Evolutionary conservation across 1,140 invertebrate species (phyloP).

Genomic region (Euschistus heros): DNA sequence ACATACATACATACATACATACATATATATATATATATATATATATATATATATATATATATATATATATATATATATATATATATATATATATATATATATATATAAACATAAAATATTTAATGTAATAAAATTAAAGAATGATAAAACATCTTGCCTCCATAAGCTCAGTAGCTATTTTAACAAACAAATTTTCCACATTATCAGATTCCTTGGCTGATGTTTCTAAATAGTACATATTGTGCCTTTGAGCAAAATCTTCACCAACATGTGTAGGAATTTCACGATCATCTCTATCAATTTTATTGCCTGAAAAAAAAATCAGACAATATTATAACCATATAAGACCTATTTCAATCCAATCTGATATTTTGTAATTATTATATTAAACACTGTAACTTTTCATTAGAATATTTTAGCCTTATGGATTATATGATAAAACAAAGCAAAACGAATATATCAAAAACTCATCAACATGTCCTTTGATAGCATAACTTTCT

Average conservation of each 20-base stretch:
- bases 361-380: not conserved
- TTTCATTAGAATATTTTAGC: no score
- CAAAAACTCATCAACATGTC: no score
- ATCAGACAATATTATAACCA: not conserved
- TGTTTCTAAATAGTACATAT: slow-evolving; percentile 97
- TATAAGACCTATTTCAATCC: not conserved
- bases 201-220: slow-evolving; percentile 97
- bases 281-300: slow-evolving; percentile 87
- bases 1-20: not conserved
- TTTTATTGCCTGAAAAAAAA: slow-evolving; percentile 74
- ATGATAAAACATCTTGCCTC: slow-evolving; percentile 44
- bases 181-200: slow-evolving; percentile 91
- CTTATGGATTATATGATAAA: no score
- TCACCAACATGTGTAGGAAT: slow-evolving; percentile 90
- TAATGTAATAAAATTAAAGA: not conserved
- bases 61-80: not conserved
- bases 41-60: no score
- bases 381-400: not conserved
- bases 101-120: no score
- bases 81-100: not conserved
- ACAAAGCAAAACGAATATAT: no score
- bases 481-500: no score
- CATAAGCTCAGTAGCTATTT: slow-evolving; percentile 87
- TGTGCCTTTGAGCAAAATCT: slow-evolving; percentile 87
- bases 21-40: slow-evolving; percentile 3